A percentile compares a stretch with the other conserved stretches of the same genome.
phyloP scores from a whole-genome alignment of 2,888 invertebrate genomes.

The Dione vanillae region DNA sequence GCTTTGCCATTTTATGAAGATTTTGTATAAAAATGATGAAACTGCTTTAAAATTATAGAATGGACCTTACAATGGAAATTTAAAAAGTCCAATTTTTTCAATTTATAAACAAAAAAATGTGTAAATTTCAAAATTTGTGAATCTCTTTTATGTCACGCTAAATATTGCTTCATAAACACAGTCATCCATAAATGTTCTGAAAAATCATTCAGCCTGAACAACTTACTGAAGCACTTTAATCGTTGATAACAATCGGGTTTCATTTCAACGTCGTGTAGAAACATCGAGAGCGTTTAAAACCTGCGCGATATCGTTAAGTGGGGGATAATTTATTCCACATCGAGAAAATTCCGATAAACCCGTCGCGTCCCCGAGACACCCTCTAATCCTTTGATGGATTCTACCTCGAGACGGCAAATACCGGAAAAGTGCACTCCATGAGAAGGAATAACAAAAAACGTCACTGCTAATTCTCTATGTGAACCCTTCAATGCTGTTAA shows the following conservation, averaged over 20 bases:
- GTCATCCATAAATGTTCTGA: background rate
- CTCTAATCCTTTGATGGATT: conserved; percentile 83
- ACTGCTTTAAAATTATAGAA: conserved; percentile 11
- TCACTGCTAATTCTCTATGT: conserved; percentile 52
- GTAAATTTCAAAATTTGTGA: background rate
- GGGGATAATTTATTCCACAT: conserved; percentile 79
- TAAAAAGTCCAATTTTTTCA: background rate
- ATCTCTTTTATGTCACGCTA: background rate
- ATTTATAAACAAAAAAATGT: background rate
- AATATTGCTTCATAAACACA: background rate
- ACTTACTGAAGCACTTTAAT: conserved; percentile 43
- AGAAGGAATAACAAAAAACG: conserved; percentile 63
- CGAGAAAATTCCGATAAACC: conserved; percentile 72
- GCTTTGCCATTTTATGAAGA: conserved; percentile 56
- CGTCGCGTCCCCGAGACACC: conserved; percentile 68
- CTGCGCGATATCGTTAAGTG: conserved; percentile 68
- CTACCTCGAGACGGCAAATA: conserved; percentile 63
- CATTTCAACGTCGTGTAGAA: conserved; percentile 46
- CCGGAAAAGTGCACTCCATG: conserved; percentile 70
- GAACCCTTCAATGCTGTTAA: conserved; percentile 46
- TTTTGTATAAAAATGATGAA: conserved; percentile 37
- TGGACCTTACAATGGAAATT: background rate
- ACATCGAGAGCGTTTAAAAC: conserved; percentile 56
- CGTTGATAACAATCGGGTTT: conserved; percentile 44
- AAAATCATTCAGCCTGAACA: conserved; percentile 39